These are phyloP conservation scores for Cassiopea xamachana DNA, from an alignment of 30 jellyfish, hydroid and myxozoan species.

Conservation along the genomic window DNA sequence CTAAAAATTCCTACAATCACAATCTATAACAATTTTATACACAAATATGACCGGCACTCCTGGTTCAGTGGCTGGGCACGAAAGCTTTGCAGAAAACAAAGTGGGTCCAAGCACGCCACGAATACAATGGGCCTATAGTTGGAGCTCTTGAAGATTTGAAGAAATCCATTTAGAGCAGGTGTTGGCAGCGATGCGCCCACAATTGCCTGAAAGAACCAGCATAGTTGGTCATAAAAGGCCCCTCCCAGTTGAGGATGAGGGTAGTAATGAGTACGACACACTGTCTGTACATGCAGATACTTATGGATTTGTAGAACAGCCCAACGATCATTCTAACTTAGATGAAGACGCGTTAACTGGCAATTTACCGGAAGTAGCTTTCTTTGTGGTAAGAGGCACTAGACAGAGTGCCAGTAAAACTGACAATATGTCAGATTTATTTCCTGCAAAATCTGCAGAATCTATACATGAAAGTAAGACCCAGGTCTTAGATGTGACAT, in stretches of 20 bases:
- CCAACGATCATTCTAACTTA: background rate
- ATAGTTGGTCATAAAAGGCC: slow-evolving; percentile 1
- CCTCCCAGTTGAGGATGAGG: background rate
- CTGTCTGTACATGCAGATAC: slow-evolving; percentile 19
- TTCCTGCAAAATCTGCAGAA: background rate
- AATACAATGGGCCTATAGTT: background rate
- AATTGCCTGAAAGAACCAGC: background rate
- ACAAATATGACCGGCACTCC: too few relatives aligned
- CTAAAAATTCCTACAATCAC: too few relatives aligned
- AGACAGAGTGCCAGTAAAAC: slow-evolving; percentile 2
- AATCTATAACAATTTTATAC: too few relatives aligned
- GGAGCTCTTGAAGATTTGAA: slow-evolving; percentile 17
- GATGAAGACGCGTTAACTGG: background rate
- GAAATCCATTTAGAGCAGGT: slow-evolving; percentile 1
- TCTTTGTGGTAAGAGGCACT: slow-evolving; percentile 4
- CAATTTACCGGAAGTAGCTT: background rate
- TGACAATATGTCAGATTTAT: slow-evolving; percentile 16
- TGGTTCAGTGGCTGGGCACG: too few relatives aligned
- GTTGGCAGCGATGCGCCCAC: background rate
- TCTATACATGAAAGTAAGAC: background rate
- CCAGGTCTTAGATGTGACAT: background rate
- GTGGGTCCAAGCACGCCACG: too few relatives aligned
- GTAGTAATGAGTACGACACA: slow-evolving; percentile 4
- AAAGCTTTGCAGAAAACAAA: too few relatives aligned
- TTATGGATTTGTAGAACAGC: background rate